phyloP scores from a whole-genome alignment of 1,140 invertebrate species.

The Goniozus legneri region DNA sequence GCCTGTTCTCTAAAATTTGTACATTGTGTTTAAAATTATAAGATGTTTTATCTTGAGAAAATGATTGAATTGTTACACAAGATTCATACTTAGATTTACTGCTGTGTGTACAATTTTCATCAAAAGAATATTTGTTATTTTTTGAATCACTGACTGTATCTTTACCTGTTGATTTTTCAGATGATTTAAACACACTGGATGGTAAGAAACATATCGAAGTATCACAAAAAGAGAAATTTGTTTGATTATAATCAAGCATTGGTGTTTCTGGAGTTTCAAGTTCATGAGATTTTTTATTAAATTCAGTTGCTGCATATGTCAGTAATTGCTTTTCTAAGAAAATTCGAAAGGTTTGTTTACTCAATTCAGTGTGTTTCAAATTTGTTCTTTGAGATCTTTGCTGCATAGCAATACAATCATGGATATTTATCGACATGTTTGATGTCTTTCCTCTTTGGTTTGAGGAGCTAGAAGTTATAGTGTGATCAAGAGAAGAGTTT shows the following conservation, averaged over 20 bases:
- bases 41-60: background rate
- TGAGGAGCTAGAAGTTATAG: conserved; percentile 11
- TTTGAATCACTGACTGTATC: background rate
- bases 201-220: conserved; percentile 5
- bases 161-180: background rate
- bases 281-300: conserved; percentile 11
- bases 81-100: conserved; percentile 6
- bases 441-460: conserved; percentile 5
- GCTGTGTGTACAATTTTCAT: background rate
- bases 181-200: too few species aligned
- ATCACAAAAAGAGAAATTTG: conserved; percentile 16
- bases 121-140: conserved; percentile 4
- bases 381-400: conserved; percentile 17
- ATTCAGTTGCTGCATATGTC: conserved; percentile 14
- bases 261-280: conserved; percentile 11
- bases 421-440: conserved; percentile 11
- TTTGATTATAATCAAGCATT: conserved; percentile 10
- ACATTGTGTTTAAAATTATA: background rate
- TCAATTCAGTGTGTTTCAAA: conserved; percentile 22
- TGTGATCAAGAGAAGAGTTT: too few species aligned
- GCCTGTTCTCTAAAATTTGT: background rate
- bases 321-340: conserved; percentile 31
- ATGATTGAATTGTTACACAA: conserved; percentile 2
- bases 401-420: conserved; percentile 11
- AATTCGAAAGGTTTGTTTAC: conserved; percentile 21